These are phyloP conservation scores for Halocynthia roretzi DNA, from an alignment of 23 tunicate species.

Conservation along the genomic window DNA sequence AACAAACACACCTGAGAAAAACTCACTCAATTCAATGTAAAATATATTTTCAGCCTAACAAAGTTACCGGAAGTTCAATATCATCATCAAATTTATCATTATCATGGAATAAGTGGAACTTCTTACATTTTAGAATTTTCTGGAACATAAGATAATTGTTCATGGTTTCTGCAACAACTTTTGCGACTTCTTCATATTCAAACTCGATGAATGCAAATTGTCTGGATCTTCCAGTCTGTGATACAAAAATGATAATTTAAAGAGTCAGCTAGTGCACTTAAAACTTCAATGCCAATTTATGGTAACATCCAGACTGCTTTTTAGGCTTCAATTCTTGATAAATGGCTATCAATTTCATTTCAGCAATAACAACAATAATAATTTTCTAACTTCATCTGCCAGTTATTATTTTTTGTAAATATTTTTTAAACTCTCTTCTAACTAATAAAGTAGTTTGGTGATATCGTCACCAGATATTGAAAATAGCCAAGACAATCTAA, in stretches of 20 bases:
- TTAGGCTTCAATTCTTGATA: too few species aligned
- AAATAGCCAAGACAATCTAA: not conserved
- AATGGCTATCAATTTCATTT: too few species aligned
- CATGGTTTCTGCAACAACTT: conserved; percentile 83
- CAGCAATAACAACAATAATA: too few species aligned
- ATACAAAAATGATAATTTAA: too few species aligned
- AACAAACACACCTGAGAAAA: conserved; percentile 36
- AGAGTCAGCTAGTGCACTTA: too few species aligned
- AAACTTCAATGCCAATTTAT: too few species aligned
- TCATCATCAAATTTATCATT: not conserved
- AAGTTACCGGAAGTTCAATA: not conserved
- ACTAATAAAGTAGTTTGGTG: too few species aligned
- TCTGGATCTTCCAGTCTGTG: conserved; percentile 53
- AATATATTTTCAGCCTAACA: not conserved
- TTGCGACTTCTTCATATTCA: conserved; percentile 49
- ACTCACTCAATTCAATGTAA: not conserved
- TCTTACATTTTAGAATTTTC: conserved; percentile 63
- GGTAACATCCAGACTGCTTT: too few species aligned
- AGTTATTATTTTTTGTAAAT: too few species aligned
- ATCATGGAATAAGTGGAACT: not conserved
- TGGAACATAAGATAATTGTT: conserved; percentile 68
- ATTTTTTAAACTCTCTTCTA: too few species aligned
- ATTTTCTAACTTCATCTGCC: too few species aligned
- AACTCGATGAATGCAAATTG: conserved; percentile 81
- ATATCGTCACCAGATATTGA: not conserved